Conservation (phyloP, 1,140 invertebrate species). For the Thereuonema tuberculata region DNA sequence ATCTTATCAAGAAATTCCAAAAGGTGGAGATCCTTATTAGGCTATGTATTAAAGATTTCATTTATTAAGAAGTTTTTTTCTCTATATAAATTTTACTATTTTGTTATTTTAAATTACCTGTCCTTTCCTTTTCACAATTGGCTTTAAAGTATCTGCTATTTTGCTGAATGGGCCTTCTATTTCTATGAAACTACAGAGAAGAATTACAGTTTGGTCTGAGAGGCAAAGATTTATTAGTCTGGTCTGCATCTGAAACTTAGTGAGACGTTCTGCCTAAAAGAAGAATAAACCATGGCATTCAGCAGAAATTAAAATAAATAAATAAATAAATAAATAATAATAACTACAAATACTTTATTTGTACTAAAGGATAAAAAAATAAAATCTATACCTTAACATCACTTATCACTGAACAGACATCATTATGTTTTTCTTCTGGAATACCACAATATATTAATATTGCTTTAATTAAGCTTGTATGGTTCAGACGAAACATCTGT, state of each 20-base stretch:
- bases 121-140: neutral
- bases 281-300: no score
- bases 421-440: slow-evolving; percentile 49
- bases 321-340: no score
- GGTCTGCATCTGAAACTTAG: slow-evolving; percentile 55
- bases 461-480: slow-evolving; percentile 59
- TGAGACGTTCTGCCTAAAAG: no score
- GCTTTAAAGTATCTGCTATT: slow-evolving; percentile 40
- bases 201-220: slow-evolving; percentile 49
- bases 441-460: slow-evolving; percentile 68
- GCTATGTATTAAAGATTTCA: no score
- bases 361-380: no score
- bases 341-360: no score
- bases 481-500: slow-evolving; percentile 65
- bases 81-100: no score
- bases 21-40: no score
- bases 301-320: no score
- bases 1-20: no score
- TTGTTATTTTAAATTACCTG: no score
- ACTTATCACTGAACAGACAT: slow-evolving; percentile 46
- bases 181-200: slow-evolving; percentile 54
- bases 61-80: no score
- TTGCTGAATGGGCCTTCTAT: slow-evolving; percentile 51
- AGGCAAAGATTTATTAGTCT: slow-evolving; percentile 51
- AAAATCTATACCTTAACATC: slow-evolving; percentile 46